Evolutionary conservation across 2,888 invertebrate genomes (phyloP).

Genomic region (Acronicta aceris): DNA sequence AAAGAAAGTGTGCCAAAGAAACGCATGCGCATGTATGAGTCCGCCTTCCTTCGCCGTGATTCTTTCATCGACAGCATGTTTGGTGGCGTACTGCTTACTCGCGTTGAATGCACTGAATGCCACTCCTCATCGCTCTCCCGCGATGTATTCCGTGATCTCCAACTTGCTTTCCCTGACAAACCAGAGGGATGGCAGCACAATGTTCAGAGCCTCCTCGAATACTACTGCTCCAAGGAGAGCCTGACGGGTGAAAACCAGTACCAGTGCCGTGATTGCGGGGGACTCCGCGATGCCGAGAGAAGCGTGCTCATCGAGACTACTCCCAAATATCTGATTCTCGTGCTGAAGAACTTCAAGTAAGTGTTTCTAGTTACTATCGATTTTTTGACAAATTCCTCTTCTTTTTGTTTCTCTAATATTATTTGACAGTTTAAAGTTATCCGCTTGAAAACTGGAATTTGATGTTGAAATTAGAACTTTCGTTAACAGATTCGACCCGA

Average conservation of each 20-base stretch:
- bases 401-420: slow-evolving; percentile 25
- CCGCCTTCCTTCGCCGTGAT: slow-evolving; percentile 67
- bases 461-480: slow-evolving; percentile 26
- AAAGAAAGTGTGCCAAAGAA: slow-evolving; percentile 61
- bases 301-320: slow-evolving; percentile 90
- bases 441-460: slow-evolving; percentile 8
- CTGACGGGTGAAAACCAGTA: slow-evolving; percentile 95
- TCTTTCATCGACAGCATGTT: slow-evolving; percentile 91
- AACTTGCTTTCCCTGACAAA: slow-evolving; percentile 92
- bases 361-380: slow-evolving; percentile 43
- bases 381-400: slow-evolving; percentile 10
- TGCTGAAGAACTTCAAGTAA: slow-evolving; percentile 93
- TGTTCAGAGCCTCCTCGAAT: slow-evolving; percentile 94
- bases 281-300: slow-evolving; percentile 93
- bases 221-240: slow-evolving; percentile 93
- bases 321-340: slow-evolving; percentile 94
- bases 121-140: slow-evolving; percentile 92
- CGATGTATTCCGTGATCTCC: slow-evolving; percentile 95
- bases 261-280: slow-evolving; percentile 93
- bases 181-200: slow-evolving; percentile 85
- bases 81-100: slow-evolving; percentile 93
- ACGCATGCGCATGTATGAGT: slow-evolving; percentile 67
- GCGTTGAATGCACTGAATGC: slow-evolving; percentile 93
- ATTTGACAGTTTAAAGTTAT: slow-evolving; percentile 2
- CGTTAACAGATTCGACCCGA: slow-evolving; percentile 76